These are phyloP conservation scores for Melanargia galathea DNA, from an alignment of 2,888 invertebrate species.

Conservation along the genomic window DNA sequence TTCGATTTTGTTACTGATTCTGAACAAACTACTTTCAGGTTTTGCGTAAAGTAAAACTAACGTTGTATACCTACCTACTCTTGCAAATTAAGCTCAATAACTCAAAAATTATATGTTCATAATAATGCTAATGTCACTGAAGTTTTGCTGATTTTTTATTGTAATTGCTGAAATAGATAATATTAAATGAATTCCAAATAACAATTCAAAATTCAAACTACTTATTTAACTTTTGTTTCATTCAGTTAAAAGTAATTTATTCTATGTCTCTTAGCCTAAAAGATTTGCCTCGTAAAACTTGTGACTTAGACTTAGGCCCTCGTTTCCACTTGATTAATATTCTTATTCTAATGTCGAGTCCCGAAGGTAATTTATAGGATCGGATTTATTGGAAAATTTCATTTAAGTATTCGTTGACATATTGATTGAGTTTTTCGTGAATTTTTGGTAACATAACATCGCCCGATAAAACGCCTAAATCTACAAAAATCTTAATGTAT, in stretches of 20 bases:
- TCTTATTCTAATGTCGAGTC: conserved; percentile 16
- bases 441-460: background rate
- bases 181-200: too few relatives aligned
- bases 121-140: too few relatives aligned
- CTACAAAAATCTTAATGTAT: too few relatives aligned
- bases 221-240: background rate
- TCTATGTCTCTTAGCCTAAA: background rate
- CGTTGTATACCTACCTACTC: too few relatives aligned
- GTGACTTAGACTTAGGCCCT: background rate
- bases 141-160: too few relatives aligned
- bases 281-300: conserved; percentile 7
- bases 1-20: too few relatives aligned
- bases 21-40: too few relatives aligned
- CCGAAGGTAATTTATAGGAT: conserved; percentile 15
- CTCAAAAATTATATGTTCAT: too few relatives aligned
- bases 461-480: background rate
- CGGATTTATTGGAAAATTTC: conserved; percentile 16
- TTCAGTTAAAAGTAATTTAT: background rate
- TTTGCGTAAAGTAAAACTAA: too few relatives aligned
- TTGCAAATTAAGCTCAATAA: too few relatives aligned
- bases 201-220: background rate
- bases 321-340: conserved; percentile 17
- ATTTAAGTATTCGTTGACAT: conserved; percentile 11
- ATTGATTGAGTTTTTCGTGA: background rate
- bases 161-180: too few relatives aligned